Evolutionary conservation across 2,113 vertebrate genomes (phyloP), one percentile per base, ranked within the genome.

Genomic region (Saccopteryx bilineata): DNA sequence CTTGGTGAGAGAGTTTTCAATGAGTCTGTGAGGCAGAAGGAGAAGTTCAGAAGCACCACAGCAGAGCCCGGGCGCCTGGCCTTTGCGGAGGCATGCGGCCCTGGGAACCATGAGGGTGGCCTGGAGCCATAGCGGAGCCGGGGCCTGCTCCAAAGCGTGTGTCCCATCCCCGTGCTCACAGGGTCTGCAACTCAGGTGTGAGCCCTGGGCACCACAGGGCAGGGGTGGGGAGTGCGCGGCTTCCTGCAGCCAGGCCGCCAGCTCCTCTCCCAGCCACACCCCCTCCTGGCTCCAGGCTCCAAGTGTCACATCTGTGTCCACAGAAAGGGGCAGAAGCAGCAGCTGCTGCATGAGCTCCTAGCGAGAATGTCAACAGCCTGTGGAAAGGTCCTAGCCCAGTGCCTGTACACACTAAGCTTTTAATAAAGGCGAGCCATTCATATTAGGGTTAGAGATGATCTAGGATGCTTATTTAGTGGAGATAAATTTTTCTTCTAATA

Each of bases 361-460:
- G 61, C 14, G 13, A 89, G 50, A 90, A 91, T 33, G 39, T 39
- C 33, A 54, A 66, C 46, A 33, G 21, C 63, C 69, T 71, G 13
- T 68, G 85, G 72, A 56, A 84, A 96, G 61, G 21, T 66, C 60
- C n/a, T 50, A 65, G 63, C 66, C 80, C 26, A 14, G 74, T 48
- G 31, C 69, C 78, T 52, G 33, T 54, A 60, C 13, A 3, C 13
- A 19, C 39, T 71, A 66, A 61, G 26, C 56, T 33, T 92, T 61
- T 71, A 79, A 79, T 87, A 66, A 76, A 66, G 71, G 26, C 56
- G n/a, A 93, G 61, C 81, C 68, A 46, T 68, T 90, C 81, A 19
- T 60, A 60, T n/a, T 28, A 10, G 4, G 65, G 46, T 90, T 82
- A 63, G n/a, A 94, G 85, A 66, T 93, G 28, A 68, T 52, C 69